Evolutionary conservation across 2,797 vertebrate species (phyloP).

Genomic region (Remorina albescens): DNA sequence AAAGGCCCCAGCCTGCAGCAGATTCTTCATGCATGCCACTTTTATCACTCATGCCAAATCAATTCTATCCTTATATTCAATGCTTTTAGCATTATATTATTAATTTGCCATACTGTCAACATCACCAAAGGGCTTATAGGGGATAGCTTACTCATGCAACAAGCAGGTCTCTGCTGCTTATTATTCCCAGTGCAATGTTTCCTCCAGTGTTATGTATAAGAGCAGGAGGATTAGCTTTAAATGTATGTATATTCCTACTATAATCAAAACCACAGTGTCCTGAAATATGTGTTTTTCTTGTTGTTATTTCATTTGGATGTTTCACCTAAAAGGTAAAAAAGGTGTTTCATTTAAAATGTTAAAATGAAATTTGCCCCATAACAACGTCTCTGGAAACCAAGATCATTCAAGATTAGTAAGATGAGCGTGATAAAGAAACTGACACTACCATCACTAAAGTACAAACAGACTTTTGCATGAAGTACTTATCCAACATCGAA

Average conservation of each 20-base stretch:
- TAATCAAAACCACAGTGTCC: neutral
- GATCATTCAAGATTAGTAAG: neutral
- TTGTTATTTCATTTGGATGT: neutral
- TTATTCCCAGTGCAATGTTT: neutral
- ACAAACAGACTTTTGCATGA: neutral
- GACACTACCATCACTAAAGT: neutral
- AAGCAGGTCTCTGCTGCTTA: constrained; percentile 43
- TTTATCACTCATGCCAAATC: constrained; percentile 34
- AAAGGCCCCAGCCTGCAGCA: constrained; percentile 23
- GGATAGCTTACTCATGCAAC: neutral
- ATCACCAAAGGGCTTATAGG: neutral
- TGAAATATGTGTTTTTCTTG: neutral
- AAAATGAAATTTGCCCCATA: neutral
- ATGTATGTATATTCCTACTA: neutral
- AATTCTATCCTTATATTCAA: constrained; percentile 7
- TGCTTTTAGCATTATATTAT: neutral
- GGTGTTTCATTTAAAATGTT: neutral
- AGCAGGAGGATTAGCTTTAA: neutral
- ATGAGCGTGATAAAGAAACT: neutral
- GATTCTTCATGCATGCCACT: constrained; percentile 65
- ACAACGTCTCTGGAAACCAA: neutral
- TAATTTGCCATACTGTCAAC: neutral
- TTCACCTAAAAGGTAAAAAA: neutral
- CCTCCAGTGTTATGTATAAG: neutral
- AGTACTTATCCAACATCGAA: neutral